Evolutionary conservation across 1,140 invertebrate genomes (phyloP).

Genomic region (Whitmania pigra): DNA sequence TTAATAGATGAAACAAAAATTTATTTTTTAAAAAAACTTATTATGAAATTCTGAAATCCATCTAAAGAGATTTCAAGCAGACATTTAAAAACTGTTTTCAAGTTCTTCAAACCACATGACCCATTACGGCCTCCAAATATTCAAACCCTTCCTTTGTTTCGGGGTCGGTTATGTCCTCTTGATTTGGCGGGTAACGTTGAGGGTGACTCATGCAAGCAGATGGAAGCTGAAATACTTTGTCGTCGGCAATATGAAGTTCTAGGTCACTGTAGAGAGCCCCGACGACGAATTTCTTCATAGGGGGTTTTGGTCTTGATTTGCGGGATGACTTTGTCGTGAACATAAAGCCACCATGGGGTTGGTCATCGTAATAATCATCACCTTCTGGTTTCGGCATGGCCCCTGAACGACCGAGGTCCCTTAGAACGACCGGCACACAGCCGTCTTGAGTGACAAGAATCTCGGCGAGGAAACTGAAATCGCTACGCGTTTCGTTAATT

Average conservation of each 20-base stretch:
- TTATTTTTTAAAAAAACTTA: no score
- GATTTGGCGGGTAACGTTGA: no score
- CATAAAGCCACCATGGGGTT: neutral
- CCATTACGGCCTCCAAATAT: neutral
- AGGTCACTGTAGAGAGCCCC: neutral
- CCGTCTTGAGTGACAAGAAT: no score
- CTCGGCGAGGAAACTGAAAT: no score
- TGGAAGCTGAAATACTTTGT: neutral
- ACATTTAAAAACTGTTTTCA: no score
- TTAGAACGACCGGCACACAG: neutral
- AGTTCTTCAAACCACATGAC: neutral
- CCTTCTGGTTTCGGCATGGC: neutral
- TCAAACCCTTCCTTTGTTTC: neutral
- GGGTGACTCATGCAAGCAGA: neutral
- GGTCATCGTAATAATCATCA: neutral
- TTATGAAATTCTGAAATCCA: no score
- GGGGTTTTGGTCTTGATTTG: no score
- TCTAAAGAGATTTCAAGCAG: no score
- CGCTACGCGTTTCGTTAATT: no score
- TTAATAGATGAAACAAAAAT: no score
- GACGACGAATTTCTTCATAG: slow-evolving; percentile 1
- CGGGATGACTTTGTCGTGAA: neutral
- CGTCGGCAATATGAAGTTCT: neutral
- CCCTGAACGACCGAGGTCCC: neutral
- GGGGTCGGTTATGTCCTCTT: no score